These are phyloP conservation scores for Melinopterus prodromus DNA, from an alignment of 2,888 invertebrate genomes.

Conservation along the genomic window DNA sequence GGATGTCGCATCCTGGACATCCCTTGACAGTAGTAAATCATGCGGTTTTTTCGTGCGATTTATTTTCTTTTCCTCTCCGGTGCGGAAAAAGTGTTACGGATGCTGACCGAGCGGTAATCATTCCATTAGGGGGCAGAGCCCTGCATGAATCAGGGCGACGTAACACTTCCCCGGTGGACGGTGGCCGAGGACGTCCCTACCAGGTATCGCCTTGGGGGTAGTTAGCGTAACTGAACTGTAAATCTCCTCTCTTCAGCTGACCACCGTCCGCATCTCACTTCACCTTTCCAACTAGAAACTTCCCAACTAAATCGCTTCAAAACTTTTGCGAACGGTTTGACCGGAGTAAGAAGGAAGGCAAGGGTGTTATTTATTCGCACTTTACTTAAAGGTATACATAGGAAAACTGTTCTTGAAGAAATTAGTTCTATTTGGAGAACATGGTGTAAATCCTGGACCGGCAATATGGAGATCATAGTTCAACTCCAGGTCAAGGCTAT, in stretches of 20 bases:
- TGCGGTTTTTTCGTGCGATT: constrained; percentile 16
- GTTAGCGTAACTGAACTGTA: constrained; percentile 56
- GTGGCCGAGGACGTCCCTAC: constrained; percentile 50
- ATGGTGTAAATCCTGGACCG: too few species aligned
- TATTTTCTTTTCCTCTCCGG: constrained; percentile 16
- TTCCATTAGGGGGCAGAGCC: constrained; percentile 57
- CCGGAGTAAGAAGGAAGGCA: not conserved
- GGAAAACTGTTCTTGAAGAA: too few species aligned
- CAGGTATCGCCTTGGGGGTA: constrained; percentile 57
- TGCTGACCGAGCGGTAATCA: constrained; percentile 57
- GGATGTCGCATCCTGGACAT: not conserved
- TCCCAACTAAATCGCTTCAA: not conserved
- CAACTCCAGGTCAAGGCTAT: too few species aligned
- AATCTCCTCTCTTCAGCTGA: constrained; percentile 49
- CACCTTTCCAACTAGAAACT: constrained; percentile 6
- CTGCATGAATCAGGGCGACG: constrained; percentile 56
- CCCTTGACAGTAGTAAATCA: constrained; percentile 17
- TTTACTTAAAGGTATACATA: not conserved
- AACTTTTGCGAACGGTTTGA: not conserved
- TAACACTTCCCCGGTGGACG: constrained; percentile 50
- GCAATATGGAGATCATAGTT: too few species aligned
- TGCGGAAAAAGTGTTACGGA: constrained; percentile 44
- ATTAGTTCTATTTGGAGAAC: too few species aligned
- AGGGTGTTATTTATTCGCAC: not conserved
- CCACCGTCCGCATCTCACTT: not conserved